Evolutionary conservation across 1,140 invertebrate species (phyloP).

Genomic region (Conopomorpha cramerella): DNA sequence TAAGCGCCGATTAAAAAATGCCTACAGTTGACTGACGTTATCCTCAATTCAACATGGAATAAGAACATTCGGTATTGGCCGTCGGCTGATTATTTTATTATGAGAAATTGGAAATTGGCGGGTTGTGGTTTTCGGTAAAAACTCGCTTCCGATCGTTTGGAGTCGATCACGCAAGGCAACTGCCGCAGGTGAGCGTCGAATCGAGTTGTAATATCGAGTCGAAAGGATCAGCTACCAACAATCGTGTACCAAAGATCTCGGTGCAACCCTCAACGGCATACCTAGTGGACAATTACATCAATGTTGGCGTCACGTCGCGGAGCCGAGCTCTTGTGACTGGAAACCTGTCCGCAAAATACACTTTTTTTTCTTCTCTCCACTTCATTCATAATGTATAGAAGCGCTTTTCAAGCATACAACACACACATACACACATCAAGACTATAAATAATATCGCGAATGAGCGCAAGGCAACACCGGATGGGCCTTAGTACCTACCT

Average conservation of each 20-base stretch:
- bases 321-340: conserved; percentile 14
- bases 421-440: conserved; percentile 16
- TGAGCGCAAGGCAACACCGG: too few species aligned
- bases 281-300: conserved; percentile 33
- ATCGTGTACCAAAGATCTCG: too few species aligned
- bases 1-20: not conserved
- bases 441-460: conserved; percentile 20
- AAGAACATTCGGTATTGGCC: conserved; percentile 6
- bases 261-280: not conserved
- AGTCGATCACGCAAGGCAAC: conserved; percentile 29
- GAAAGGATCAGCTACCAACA: too few species aligned
- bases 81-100: conserved; percentile 4
- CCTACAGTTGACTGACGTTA: conserved; percentile 4
- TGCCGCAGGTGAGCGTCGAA: not conserved
- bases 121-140: conserved; percentile 47
- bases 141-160: conserved; percentile 38
- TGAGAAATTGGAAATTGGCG: conserved; percentile 44
- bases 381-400: conserved; percentile 54
- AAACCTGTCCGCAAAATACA: conserved; percentile 37
- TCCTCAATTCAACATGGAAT: conserved; percentile 13
- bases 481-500: conserved; percentile 9
- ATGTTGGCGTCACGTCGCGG: conserved; percentile 21
- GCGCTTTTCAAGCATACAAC: conserved; percentile 22
- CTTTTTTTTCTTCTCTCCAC: conserved; percentile 38
- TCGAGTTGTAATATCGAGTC: too few species aligned